These are phyloP conservation scores for Campopleginae sp. DNA, from an alignment of 2,888 invertebrate genomes.

Conservation along the genomic window DNA sequence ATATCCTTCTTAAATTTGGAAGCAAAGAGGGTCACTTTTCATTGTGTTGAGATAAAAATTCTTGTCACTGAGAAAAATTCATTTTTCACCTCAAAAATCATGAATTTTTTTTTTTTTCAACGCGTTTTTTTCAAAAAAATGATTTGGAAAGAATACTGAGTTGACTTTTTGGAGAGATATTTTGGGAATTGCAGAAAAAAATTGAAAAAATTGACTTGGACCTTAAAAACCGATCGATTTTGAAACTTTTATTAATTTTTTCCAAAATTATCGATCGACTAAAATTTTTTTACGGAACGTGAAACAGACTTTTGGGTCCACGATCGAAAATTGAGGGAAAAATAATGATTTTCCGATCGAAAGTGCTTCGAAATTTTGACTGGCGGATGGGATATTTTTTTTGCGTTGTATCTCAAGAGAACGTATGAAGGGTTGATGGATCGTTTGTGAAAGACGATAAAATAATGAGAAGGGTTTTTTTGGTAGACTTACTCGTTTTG, in stretches of 20 bases:
- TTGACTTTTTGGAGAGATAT: neutral
- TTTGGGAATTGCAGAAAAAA: neutral
- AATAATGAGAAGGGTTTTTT: constrained; percentile 18
- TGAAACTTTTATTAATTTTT: neutral
- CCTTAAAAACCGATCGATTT: too few species aligned
- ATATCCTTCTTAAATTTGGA: neutral
- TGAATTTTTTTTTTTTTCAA: neutral
- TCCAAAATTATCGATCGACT: neutral
- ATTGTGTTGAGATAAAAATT: too few species aligned
- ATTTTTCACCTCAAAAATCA: neutral
- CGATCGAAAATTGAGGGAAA: neutral
- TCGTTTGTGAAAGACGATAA: neutral
- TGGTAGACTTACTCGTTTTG: constrained; percentile 79
- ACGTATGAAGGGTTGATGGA: neutral
- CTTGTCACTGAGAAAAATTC: too few species aligned
- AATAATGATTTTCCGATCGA: neutral
- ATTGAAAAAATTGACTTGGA: too few species aligned
- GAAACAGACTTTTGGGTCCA: neutral
- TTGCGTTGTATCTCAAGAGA: neutral
- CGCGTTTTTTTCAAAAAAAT: neutral
- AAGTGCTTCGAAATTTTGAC: neutral
- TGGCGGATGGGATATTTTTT: neutral
- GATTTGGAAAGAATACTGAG: neutral
- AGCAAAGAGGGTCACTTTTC: neutral
- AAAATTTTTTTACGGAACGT: neutral